Percentiles rank a stretch among this genome's conserved stretches.
Evolutionary conservation across 2,888 invertebrate genomes (phyloP).

Genomic region (Eupithecia exiguata): DNA sequence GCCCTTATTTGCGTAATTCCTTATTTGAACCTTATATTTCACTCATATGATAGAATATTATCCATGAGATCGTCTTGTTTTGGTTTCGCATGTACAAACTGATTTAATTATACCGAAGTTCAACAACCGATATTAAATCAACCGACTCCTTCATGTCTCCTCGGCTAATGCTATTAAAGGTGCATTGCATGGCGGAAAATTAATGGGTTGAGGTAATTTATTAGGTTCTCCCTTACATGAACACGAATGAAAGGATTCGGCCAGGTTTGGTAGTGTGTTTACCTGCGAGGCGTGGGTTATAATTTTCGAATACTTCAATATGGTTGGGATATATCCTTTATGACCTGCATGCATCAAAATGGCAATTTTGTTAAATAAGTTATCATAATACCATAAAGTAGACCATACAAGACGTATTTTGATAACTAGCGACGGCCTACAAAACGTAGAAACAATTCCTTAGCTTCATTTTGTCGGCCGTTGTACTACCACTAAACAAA

Average conservation of each 20-base stretch:
- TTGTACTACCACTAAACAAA: too few relatives aligned
- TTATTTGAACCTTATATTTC: not conserved
- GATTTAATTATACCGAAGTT: not conserved
- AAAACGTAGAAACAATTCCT: too few relatives aligned
- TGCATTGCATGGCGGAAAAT: not conserved
- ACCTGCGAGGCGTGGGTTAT: too few relatives aligned
- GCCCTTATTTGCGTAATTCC: not conserved
- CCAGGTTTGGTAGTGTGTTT: too few relatives aligned
- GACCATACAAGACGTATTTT: too few relatives aligned
- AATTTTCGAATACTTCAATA: too few relatives aligned
- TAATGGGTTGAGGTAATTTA: not conserved
- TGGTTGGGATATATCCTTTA: too few relatives aligned
- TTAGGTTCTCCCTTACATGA: not conserved
- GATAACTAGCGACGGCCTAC: too few relatives aligned
- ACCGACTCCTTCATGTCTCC: not conserved
- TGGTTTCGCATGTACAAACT: not conserved
- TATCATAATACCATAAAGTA: too few relatives aligned
- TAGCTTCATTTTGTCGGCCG: too few relatives aligned
- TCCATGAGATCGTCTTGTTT: not conserved
- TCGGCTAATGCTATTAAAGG: not conserved
- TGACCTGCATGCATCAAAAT: too few relatives aligned
- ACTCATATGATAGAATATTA: not conserved
- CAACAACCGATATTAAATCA: conserved; percentile 4
- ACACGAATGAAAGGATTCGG: not conserved
- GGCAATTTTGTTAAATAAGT: too few relatives aligned